A percentile compares a stretch with the other conserved stretches of the same genome.
Conservation (phyloP, 2,888 invertebrate species). For the Hirtodrosophila cameraria region DNA sequence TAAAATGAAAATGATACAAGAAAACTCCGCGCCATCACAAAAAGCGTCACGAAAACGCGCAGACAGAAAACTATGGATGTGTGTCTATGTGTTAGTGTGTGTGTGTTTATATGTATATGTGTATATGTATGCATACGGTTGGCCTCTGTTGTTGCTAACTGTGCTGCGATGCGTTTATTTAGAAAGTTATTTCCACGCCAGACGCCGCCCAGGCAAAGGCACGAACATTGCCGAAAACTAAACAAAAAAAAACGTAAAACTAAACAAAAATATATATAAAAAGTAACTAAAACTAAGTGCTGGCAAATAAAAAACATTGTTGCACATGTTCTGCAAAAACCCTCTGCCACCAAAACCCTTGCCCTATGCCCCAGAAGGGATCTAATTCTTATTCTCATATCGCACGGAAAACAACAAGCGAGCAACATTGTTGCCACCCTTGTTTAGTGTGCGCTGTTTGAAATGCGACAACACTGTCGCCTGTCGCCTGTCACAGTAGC, state of each 20-base stretch:
- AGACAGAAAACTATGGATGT: constrained; percentile 54
- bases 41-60: constrained; percentile 70
- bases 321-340: constrained; percentile 67
- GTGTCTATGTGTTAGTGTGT: constrained; percentile 28
- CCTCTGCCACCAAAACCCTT: background rate
- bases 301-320: constrained; percentile 73
- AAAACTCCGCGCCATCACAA: constrained; percentile 53
- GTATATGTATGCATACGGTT: constrained; percentile 21
- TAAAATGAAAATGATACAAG: constrained; percentile 75
- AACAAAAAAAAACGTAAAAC: constrained; percentile 12
- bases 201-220: constrained; percentile 42
- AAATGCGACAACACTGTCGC: constrained; percentile 45
- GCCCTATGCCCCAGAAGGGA: constrained; percentile 18
- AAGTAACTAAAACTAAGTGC: constrained; percentile 74
- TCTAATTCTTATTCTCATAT: constrained; percentile 44
- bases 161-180: constrained; percentile 66
- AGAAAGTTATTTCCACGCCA: constrained; percentile 72
- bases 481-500: background rate
- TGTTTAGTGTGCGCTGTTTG: constrained; percentile 1
- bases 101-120: constrained; percentile 4
- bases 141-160: constrained; percentile 65
- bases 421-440: constrained; percentile 43
- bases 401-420: constrained; percentile 22
- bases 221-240: constrained; percentile 11
- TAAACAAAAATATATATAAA: constrained; percentile 44